Base-by-base conservation (phyloP, 1,140 invertebrate species). In the Pseudomyrmex cubaensis region DNA sequence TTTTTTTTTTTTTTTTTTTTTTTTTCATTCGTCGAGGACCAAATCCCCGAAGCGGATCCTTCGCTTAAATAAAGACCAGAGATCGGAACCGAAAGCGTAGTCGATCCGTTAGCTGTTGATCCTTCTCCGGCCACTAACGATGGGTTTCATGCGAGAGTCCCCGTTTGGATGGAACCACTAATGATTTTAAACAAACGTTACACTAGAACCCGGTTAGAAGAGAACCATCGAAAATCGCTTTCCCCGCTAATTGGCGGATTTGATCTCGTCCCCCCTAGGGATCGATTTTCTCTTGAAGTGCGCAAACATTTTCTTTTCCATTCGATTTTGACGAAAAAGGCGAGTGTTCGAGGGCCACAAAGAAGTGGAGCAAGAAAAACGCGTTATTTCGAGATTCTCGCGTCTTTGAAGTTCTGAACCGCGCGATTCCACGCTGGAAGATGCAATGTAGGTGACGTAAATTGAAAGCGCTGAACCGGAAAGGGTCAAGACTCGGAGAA, bases 141-240 rank as follows among this genome's bases (percentile, higher is more conserved):
- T 80, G 76, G 66, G 76, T 80, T 80, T 70, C 56, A 67, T 80
- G 56, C 76, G 44, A 80, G 44, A 80, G 76, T 7, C 66, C n/a
- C 3, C 52, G 61, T 50, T 20, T 66, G 64, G 52, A 15, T 44
- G 25, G 64, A 20, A 46, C 64, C 76, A 59, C 76, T 78, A 78
- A 78, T 78, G 76, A 78, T 78, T 78, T 78, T 70, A 70, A 78
- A 78, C 64, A 78, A 78, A 78, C 76, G 52, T 78, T 78, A 46
- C 54, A 44, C 64, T 8, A 63, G 54, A 13, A 17, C 20, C 44
- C 44, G 75, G 22, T 13, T 44, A 63, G n/a, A 22, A 70, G 48
- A 35, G 25, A 78, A 63, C 13, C 22, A 63, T n/a, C 22, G 25
- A n/a, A 15, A 44, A 17, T 46, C 54, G 64, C 35, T 70, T 78